Conservation (phyloP, 2,113 vertebrate species). For the Condylura cristata region DNA sequence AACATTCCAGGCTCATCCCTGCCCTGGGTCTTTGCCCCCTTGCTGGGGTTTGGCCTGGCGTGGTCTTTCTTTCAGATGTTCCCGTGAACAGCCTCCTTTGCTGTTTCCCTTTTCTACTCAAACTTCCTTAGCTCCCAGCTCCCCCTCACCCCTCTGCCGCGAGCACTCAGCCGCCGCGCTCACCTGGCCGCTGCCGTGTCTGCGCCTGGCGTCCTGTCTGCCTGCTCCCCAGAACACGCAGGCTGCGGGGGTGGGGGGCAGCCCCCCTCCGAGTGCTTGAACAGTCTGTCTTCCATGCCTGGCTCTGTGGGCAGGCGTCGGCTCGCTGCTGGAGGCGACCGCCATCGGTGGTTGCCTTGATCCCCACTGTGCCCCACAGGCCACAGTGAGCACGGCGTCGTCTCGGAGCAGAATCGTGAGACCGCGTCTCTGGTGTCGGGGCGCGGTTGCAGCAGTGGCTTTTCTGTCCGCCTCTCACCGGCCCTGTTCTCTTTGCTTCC, state of each 20-base stretch:
- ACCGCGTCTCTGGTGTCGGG: background rate
- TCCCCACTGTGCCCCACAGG: background rate
- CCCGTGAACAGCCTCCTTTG: background rate
- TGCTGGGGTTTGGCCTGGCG: background rate
- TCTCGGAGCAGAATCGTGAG: background rate
- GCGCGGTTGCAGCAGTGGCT: background rate
- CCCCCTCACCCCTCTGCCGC: background rate
- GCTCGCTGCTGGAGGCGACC: no score
- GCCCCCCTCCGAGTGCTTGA: background rate
- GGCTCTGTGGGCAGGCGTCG: no score
- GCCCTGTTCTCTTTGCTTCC: background rate
- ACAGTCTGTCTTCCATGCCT: background rate
- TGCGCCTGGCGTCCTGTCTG: background rate
- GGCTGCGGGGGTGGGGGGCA: no score
- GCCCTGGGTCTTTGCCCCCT: background rate
- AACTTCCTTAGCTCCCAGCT: background rate
- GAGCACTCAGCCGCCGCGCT: no score
- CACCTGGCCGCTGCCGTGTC: background rate
- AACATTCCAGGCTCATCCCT: background rate
- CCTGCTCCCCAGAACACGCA: no score
- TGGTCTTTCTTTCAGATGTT: background rate
- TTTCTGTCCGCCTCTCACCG: accelerated
- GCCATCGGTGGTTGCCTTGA: background rate
- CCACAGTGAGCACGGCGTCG: background rate
- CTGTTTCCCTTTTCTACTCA: background rate